Base-by-base conservation (phyloP, 2,888 invertebrate species). In the Zeuzera pyrina region DNA sequence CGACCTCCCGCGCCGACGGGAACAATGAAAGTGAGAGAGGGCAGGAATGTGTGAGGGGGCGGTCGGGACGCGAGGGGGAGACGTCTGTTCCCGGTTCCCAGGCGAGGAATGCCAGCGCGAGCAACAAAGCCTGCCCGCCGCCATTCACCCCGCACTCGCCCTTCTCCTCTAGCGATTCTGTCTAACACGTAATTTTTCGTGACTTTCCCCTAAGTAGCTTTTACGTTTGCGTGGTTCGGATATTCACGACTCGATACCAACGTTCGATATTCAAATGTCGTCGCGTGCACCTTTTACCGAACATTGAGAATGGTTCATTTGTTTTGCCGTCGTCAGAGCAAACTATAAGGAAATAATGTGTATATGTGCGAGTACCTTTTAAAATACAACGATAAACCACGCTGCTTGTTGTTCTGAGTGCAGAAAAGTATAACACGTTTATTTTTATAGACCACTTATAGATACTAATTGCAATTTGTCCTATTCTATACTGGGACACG, bases 11-110 rank as follows among this genome's bases (percentile, higher is more conserved):
- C 72, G 57, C 77, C 28, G 77, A 66, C 56, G 63, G 71, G 78
- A 76, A 81, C 81, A 81, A 81, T 79, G 79, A 79, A 76, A 79
- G 81, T 81, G 81, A 78, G 79, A 74, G 78, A 77, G 73, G 72
- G 69, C 70, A 68, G 76, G 81, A 79, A 78, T 77, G 77, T 62
- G 60, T 43, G 58, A 62, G 64, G 66, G 38, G 36, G 34, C 32
- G 56, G 57, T 50, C 51, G 57, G 60, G 50, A 58, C 45, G 49
- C 45, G 47, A 49, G 46, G 50, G 45, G 54, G 55, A 52, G 47
- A 42, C 41, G 52, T 50, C 57, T 47, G 72, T 57, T 72, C 79
- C 78, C 76, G 70, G 78, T 78, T 78, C 79, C 79, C 81, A 81
- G 77, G 78, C 78, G 66, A 74, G 81, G 81, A 81, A 81, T 81